These are phyloP conservation scores for Lasioglossum vierecki DNA, from an alignment of 2,888 invertebrate species.

Conservation along the genomic window DNA sequence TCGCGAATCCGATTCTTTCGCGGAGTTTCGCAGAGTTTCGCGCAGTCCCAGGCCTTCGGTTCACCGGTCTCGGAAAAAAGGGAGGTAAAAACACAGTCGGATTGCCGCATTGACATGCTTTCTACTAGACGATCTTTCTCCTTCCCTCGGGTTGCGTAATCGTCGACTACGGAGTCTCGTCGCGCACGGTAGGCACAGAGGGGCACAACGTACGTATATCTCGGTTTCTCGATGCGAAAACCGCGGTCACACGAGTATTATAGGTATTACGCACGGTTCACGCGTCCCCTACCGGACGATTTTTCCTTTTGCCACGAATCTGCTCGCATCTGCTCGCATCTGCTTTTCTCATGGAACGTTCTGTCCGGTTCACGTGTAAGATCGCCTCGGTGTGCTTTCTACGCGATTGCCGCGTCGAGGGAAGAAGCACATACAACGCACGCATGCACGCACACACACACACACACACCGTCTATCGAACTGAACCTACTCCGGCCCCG, in stretches of 20 bases:
- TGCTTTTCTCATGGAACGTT: conserved; percentile 1
- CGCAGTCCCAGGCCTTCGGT: background rate
- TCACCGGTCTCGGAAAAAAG: background rate
- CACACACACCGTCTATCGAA: background rate
- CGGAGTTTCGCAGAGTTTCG: background rate
- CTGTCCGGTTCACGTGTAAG: background rate
- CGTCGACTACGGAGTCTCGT: conserved; percentile 41
- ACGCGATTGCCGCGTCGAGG: background rate
- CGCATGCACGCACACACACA: background rate
- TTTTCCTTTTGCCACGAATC: conserved; percentile 5
- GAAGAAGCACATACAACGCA: background rate
- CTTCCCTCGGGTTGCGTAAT: conserved; percentile 56
- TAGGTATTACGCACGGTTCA: conserved; percentile 51
- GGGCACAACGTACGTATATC: background rate
- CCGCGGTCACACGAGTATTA: conserved; percentile 70
- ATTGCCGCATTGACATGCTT: conserved; percentile 62
- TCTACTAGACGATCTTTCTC: conserved; percentile 52
- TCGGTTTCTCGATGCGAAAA: conserved; percentile 48
- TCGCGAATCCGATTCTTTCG: background rate
- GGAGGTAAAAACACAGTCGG: conserved; percentile 23
- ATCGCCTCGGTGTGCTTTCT: background rate
- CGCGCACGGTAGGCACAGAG: conserved; percentile 12
- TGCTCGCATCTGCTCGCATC: conserved; percentile 10
- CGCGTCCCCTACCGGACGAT: background rate
- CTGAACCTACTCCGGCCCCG: background rate